Percentiles rank a stretch among this genome's conserved stretches.
Evolutionary conservation across 2,888 invertebrate species (phyloP).

Genomic region (Lymantria monacha): DNA sequence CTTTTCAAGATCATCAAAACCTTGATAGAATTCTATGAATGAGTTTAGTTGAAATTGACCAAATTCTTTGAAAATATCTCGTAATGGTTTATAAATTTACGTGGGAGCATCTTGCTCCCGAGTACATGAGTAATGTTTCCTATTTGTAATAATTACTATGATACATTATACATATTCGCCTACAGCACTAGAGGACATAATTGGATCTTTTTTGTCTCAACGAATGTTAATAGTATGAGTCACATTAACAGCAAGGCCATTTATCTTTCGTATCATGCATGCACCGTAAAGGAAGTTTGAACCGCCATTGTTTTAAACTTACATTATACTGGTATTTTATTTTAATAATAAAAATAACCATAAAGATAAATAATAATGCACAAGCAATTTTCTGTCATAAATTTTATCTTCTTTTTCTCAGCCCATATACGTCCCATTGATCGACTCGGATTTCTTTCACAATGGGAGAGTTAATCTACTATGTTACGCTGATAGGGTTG

Average conservation of each 20-base stretch:
- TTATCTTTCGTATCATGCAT: slow-evolving; percentile 18
- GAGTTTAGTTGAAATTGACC: slow-evolving; percentile 10
- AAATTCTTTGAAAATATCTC: slow-evolving; percentile 27
- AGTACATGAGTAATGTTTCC: slow-evolving; percentile 33
- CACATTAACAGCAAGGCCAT: slow-evolving; percentile 42
- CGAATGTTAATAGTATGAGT: slow-evolving; percentile 42
- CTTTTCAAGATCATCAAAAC: slow-evolving; percentile 4
- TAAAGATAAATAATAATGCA: no score
- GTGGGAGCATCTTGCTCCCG: no score
- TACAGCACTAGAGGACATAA: slow-evolving; percentile 34
- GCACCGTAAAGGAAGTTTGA: slow-evolving; percentile 29
- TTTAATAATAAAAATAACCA: no score
- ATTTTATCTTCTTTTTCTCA: no score
- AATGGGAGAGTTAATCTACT: no score
- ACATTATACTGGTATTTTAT: not conserved
- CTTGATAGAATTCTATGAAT: slow-evolving; percentile 19
- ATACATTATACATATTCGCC: slow-evolving; percentile 18
- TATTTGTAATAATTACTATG: slow-evolving; percentile 25
- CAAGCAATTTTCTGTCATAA: no score
- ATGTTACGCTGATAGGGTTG: no score
- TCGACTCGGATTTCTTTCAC: no score
- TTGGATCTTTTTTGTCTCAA: slow-evolving; percentile 45
- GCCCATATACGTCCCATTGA: no score
- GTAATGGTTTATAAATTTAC: slow-evolving; percentile 24
- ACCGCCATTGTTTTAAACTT: slow-evolving; percentile 17